Conservation (phyloP, 2,888 invertebrate genomes). For the Orthonychiurus folsomi region DNA sequence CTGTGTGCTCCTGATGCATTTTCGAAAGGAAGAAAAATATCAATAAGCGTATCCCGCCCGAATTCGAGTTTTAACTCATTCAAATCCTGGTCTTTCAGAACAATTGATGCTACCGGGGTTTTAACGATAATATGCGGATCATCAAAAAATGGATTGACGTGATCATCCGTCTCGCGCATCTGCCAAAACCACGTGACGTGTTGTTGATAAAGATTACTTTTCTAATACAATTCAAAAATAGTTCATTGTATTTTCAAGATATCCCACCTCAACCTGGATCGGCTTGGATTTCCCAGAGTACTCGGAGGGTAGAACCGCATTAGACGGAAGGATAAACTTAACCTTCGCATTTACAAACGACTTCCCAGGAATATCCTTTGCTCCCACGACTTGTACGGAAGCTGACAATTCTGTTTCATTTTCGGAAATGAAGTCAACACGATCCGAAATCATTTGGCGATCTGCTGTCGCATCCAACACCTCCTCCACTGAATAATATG, state of each 20-base stretch:
- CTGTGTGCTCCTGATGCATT: too few relatives aligned
- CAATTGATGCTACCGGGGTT: neutral
- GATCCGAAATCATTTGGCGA: neutral
- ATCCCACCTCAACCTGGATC: neutral
- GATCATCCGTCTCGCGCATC: neutral
- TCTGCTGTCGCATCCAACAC: neutral
- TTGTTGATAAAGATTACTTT: too few relatives aligned
- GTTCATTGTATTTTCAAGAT: neutral
- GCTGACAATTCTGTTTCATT: neutral
- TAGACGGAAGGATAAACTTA: neutral
- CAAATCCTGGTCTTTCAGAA: neutral
- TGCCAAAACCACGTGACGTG: too few relatives aligned
- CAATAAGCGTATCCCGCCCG: neutral
- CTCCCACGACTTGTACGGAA: neutral
- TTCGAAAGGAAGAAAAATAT: constrained; percentile 1
- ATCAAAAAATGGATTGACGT: constrained; percentile 8
- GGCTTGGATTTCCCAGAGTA: neutral
- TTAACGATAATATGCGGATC: neutral
- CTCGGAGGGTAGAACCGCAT: neutral
- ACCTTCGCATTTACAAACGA: neutral
- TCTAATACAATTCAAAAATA: neutral
- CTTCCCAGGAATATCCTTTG: neutral
- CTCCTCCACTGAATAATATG: neutral
- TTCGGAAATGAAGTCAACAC: neutral
- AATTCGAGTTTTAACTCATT: neutral